A percentile compares a stretch with the other conserved stretches of the same genome.
phyloP scores from a whole-genome alignment of 1,140 invertebrate species.

The Cydia splendana region DNA sequence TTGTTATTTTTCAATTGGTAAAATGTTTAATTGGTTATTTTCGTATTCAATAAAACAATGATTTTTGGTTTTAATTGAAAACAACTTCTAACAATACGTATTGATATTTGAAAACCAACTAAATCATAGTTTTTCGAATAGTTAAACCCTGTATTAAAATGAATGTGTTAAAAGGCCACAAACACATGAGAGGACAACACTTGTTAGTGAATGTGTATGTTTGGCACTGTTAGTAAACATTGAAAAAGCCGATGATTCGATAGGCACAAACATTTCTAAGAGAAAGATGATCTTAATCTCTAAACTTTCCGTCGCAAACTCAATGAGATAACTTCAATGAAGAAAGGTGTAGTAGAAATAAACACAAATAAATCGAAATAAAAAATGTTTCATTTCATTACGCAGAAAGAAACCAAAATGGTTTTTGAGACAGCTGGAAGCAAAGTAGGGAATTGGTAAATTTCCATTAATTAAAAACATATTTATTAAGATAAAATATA shows the following conservation, averaged over 20 bases:
- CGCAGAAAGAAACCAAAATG: too few species aligned
- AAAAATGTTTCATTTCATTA: too few species aligned
- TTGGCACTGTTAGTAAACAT: not conserved
- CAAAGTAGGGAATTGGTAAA: too few species aligned
- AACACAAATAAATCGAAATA: too few species aligned
- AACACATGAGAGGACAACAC: slow-evolving; percentile 6
- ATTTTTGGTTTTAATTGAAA: not conserved
- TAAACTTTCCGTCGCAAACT: too few species aligned
- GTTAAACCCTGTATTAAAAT: not conserved
- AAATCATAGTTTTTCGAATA: slow-evolving; percentile 1
- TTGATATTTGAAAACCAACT: not conserved
- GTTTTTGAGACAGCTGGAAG: too few species aligned
- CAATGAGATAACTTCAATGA: too few species aligned
- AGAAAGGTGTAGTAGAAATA: too few species aligned
- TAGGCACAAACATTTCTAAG: not conserved
- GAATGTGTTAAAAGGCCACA: not conserved
- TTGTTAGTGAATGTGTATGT: slow-evolving; percentile 1
- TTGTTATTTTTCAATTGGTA: not conserved
- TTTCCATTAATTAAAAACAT: too few species aligned
- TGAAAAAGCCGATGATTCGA: too few species aligned
- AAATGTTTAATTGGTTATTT: slow-evolving; percentile 7
- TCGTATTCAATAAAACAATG: slow-evolving; percentile 8
- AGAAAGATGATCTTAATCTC: not conserved
- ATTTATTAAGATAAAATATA: too few species aligned
- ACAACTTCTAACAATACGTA: not conserved